These are phyloP conservation scores for Dendrocincla fuliginosa DNA, from an alignment of 2,797 vertebrate genomes.

Conservation along the genomic window DNA sequence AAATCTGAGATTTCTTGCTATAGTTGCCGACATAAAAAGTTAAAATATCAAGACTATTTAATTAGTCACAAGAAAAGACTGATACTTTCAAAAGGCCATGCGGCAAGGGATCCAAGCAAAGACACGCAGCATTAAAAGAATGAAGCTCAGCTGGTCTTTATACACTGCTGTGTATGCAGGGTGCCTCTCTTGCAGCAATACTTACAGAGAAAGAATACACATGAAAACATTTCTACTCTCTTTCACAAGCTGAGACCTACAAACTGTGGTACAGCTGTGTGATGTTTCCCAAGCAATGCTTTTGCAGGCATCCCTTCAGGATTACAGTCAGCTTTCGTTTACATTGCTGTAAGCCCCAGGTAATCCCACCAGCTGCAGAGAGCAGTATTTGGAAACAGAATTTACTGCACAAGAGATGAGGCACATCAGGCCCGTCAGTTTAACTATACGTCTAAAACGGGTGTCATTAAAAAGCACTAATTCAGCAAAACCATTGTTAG, in stretches of 20 bases:
- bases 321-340: not conserved
- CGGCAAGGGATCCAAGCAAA: not conserved
- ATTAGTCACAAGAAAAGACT: not conserved
- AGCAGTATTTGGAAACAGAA: not conserved
- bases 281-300: not conserved
- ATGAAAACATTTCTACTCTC: not conserved
- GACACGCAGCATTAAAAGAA: not conserved
- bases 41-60: not conserved
- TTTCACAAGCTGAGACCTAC: not conserved
- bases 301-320: not conserved
- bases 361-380: not conserved
- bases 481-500: not conserved
- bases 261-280: not conserved
- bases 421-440: not conserved
- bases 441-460: not conserved
- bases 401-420: not conserved
- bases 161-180: not conserved
- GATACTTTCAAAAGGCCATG: not conserved
- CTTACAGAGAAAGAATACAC: not conserved
- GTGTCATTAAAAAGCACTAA: not conserved
- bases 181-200: not conserved
- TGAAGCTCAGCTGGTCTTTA: not conserved
- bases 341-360: not conserved
- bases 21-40: not conserved
- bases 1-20: not conserved